These are phyloP conservation scores for Drosophila micromelanica DNA, from an alignment of 1,140 invertebrate species.

Conservation along the genomic window DNA sequence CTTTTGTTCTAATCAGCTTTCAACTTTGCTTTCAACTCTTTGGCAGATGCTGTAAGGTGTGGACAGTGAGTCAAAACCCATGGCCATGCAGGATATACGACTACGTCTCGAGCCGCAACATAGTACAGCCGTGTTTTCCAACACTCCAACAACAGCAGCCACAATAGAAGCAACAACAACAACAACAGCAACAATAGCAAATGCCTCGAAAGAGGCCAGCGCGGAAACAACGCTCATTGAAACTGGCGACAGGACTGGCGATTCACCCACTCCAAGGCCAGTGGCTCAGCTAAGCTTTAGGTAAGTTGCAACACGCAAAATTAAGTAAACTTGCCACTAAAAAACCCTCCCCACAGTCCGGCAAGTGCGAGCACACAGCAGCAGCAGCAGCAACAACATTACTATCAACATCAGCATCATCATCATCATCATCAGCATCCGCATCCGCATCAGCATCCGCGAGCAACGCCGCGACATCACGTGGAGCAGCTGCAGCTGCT, in stretches of 20 bases:
- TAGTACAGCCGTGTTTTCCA: slow-evolving; percentile 63
- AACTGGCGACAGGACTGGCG: slow-evolving; percentile 33
- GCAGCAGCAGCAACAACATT: slow-evolving; percentile 49
- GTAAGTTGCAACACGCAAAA: slow-evolving; percentile 27
- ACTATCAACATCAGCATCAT: slow-evolving; percentile 58
- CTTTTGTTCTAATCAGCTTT: slow-evolving; percentile 51
- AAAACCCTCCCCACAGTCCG: not conserved
- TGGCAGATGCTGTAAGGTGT: slow-evolving; percentile 56
- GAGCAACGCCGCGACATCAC: slow-evolving; percentile 54
- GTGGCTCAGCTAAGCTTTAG: slow-evolving; percentile 47
- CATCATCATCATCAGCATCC: slow-evolving; percentile 31
- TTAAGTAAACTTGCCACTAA: slow-evolving; percentile 11
- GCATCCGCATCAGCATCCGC: slow-evolving; percentile 33
- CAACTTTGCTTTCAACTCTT: slow-evolving; percentile 13
- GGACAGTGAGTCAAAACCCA: slow-evolving; percentile 9
- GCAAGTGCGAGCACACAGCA: slow-evolving; percentile 31
- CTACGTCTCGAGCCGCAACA: slow-evolving; percentile 75
- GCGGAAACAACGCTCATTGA: slow-evolving; percentile 72
- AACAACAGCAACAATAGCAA: not conserved
- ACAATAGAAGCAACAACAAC: not conserved
- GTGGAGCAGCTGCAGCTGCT: slow-evolving; percentile 71
- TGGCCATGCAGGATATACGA: slow-evolving; percentile 80
- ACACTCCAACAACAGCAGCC: slow-evolving; percentile 27
- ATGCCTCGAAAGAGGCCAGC: slow-evolving; percentile 21
- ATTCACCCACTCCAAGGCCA: slow-evolving; percentile 9